These are phyloP conservation scores for Talpa occidentalis DNA, from an alignment of 2,113 vertebrate species.

Conservation along the genomic window DNA sequence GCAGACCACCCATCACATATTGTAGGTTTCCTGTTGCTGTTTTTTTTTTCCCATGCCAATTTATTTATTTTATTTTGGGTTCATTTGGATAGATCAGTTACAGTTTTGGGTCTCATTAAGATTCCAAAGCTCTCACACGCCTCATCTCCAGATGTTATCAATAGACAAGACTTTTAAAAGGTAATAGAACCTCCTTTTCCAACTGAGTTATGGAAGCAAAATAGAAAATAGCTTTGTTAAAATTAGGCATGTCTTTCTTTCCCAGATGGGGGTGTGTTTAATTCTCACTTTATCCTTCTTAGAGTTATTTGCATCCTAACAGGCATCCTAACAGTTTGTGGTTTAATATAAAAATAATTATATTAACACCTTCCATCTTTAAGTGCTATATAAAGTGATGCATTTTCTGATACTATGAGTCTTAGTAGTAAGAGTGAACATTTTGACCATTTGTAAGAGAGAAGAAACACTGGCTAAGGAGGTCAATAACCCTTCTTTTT, in stretches of 20 bases:
- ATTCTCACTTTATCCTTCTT: constrained; percentile 35
- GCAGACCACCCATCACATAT: not conserved
- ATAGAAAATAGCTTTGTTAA: constrained; percentile 65
- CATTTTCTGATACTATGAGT: not conserved
- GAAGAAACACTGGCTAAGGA: not conserved
- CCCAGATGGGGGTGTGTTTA: not conserved
- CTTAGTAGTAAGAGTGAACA: not conserved
- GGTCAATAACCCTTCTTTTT: not conserved
- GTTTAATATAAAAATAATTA: constrained; percentile 61
- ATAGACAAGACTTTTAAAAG: constrained; percentile 53
- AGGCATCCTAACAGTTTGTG: constrained; percentile 28
- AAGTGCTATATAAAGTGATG: not conserved
- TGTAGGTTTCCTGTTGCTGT: not conserved
- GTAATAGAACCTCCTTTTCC: constrained; percentile 40
- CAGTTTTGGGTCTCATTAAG: not conserved
- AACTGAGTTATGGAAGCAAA: constrained; percentile 60
- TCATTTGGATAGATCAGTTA: constrained; percentile 38
- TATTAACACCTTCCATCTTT: constrained; percentile 51
- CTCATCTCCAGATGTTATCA: constrained; percentile 64
- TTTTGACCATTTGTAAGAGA: not conserved
- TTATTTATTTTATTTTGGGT: constrained; percentile 7
- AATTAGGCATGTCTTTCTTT: constrained; percentile 51
- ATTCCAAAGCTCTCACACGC: constrained; percentile 26
- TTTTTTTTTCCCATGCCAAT: not conserved
- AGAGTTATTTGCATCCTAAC: constrained; percentile 41